A percentile compares a stretch with the other conserved stretches of the same genome.
phyloP scores from a whole-genome alignment of 2,797 vertebrate genomes.

The Odontamblyopus rebecca region DNA sequence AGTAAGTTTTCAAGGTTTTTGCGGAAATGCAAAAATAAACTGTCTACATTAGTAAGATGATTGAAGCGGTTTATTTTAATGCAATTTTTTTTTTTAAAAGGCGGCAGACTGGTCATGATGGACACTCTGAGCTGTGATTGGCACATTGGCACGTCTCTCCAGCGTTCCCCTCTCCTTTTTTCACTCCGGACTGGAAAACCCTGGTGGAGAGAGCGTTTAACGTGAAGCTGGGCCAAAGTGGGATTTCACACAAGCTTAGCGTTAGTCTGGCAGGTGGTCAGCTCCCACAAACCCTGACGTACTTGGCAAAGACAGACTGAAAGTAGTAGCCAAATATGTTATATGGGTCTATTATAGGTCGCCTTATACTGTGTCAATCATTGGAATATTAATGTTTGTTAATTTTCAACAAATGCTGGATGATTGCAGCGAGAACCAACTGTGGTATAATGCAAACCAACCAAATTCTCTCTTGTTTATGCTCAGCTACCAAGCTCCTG shows the following conservation, averaged over 20 bases:
- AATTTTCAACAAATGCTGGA: neutral
- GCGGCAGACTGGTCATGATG: constrained; percentile 21
- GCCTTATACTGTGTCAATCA: neutral
- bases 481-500: too few relatives aligned
- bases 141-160: constrained; percentile 42
- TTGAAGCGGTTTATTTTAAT: constrained; percentile 10
- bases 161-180: constrained; percentile 34
- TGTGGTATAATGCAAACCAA: neutral
- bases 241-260: constrained; percentile 25
- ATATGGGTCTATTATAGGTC: neutral
- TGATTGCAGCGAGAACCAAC: neutral
- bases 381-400: neutral
- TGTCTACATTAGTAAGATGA: too few relatives aligned
- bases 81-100: too few relatives aligned
- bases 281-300: constrained; percentile 7
- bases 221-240: constrained; percentile 29
- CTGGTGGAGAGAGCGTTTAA: constrained; percentile 46
- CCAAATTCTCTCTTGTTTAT: too few relatives aligned
- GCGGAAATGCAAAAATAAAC: neutral
- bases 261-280: constrained; percentile 36
- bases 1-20: too few relatives aligned
- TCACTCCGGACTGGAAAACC: constrained; percentile 38
- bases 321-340: constrained; percentile 9
- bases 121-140: constrained; percentile 38
- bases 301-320: constrained; percentile 26